phyloP scores from a whole-genome alignment of 2,113 vertebrate genomes.

The Phrynocephalus versicolor region DNA sequence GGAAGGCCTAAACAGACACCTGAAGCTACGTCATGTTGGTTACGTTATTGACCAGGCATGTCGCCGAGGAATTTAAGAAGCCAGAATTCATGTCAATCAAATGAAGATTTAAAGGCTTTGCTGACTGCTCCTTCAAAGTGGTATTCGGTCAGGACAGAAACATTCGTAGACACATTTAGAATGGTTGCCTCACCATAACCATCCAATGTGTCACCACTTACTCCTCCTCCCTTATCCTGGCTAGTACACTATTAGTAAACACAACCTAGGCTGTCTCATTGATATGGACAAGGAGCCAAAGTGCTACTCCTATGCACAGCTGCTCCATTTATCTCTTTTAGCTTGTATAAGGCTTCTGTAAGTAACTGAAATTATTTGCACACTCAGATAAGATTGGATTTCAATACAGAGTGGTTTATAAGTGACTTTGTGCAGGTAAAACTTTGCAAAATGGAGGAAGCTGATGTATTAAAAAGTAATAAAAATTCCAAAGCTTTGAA shows the following conservation, averaged over 20 bases:
- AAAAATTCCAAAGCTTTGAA: background rate
- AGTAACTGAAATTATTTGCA: background rate
- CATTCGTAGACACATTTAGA: slow-evolving; percentile 78
- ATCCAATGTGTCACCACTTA: slow-evolving; percentile 68
- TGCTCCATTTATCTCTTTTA: background rate
- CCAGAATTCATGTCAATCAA: slow-evolving; percentile 72
- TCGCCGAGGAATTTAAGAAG: slow-evolving; percentile 72
- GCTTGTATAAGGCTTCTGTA: background rate
- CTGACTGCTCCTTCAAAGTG: slow-evolving; percentile 51
- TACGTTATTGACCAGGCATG: slow-evolving; percentile 42
- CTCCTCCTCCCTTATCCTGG: slow-evolving; percentile 25
- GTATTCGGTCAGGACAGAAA: slow-evolving; percentile 70
- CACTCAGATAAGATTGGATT: background rate
- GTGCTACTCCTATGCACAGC: background rate
- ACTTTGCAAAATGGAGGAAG: background rate
- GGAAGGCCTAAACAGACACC: slow-evolving; percentile 28
- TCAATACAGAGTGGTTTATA: background rate
- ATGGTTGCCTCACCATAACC: slow-evolving; percentile 66
- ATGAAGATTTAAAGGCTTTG: slow-evolving; percentile 63
- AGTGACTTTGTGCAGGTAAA: background rate
- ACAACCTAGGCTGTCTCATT: slow-evolving; percentile 10
- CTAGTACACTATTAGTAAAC: slow-evolving; percentile 8
- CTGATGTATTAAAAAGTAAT: background rate
- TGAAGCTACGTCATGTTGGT: slow-evolving; percentile 50
- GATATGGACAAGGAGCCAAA: slow-evolving; percentile 4